Evolutionary conservation across 2,888 invertebrate genomes (phyloP).

Genomic region (Tricholauxania praeusta): DNA sequence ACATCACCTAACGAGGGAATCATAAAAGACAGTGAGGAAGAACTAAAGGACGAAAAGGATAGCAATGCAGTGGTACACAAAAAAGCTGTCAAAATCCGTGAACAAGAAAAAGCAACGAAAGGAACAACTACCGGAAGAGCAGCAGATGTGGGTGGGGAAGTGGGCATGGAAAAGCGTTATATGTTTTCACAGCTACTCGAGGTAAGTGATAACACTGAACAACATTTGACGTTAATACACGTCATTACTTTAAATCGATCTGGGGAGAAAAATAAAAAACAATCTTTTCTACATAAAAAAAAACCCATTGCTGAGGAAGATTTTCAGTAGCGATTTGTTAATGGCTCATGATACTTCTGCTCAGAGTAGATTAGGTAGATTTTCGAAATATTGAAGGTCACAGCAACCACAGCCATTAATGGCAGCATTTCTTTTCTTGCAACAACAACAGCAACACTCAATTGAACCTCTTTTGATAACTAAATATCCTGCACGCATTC

Average conservation of each 20-base stretch:
- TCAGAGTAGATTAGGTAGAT: too few relatives aligned
- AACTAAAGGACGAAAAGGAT: conserved; percentile 1
- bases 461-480: neutral
- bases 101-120: neutral
- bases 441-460: neutral
- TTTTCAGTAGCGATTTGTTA: too few relatives aligned
- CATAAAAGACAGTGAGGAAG: neutral
- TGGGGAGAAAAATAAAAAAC: too few relatives aligned
- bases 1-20: conserved; percentile 9
- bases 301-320: too few relatives aligned
- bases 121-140: too few relatives aligned
- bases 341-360: too few relatives aligned
- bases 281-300: too few relatives aligned
- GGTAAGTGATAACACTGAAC: conserved; percentile 40
- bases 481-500: conserved; percentile 10
- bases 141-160: neutral
- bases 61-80: conserved; percentile 1
- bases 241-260: too few relatives aligned
- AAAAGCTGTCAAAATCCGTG: conserved; percentile 32
- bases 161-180: conserved; percentile 45
- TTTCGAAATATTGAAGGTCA: neutral
- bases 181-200: conserved; percentile 63
- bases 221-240: too few relatives aligned
- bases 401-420: neutral
- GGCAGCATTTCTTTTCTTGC: neutral